phyloP scores from a whole-genome alignment of 2,113 vertebrate genomes.

The Falco punctatus region DNA sequence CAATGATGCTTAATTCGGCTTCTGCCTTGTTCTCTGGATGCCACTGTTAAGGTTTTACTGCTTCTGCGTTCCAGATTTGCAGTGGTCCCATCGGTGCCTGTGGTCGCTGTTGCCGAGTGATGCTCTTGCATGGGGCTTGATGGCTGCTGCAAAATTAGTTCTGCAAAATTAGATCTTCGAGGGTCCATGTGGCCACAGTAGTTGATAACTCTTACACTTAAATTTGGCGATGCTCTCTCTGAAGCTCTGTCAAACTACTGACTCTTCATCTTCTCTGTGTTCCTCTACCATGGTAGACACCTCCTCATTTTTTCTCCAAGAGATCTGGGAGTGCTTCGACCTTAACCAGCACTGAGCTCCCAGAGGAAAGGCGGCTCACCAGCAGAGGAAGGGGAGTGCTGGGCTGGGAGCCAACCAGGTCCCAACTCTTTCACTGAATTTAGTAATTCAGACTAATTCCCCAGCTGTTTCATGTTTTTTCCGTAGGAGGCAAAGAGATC shows the following conservation, averaged over 20 bases:
- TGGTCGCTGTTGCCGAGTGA: background rate
- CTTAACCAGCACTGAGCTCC: background rate
- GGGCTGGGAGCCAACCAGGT: background rate
- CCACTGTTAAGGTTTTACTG: rapidly evolving
- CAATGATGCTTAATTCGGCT: background rate
- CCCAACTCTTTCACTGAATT: background rate
- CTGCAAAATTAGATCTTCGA: background rate
- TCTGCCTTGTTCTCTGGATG: background rate
- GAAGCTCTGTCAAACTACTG: background rate
- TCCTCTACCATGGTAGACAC: background rate
- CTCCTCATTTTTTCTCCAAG: background rate
- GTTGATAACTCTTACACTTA: background rate
- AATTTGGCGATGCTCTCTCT: background rate
- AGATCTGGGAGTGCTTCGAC: background rate
- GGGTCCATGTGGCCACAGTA: background rate
- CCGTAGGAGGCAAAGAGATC: background rate
- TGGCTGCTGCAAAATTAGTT: background rate
- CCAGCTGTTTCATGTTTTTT: background rate
- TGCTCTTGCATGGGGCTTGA: background rate
- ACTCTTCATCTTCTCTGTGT: background rate
- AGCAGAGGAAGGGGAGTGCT: background rate
- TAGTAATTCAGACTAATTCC: background rate
- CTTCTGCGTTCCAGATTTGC: background rate
- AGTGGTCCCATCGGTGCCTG: background rate
- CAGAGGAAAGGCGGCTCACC: background rate